Base-by-base conservation (phyloP, 1,140 invertebrate genomes). In the Diabrotica virgifera region DNA sequence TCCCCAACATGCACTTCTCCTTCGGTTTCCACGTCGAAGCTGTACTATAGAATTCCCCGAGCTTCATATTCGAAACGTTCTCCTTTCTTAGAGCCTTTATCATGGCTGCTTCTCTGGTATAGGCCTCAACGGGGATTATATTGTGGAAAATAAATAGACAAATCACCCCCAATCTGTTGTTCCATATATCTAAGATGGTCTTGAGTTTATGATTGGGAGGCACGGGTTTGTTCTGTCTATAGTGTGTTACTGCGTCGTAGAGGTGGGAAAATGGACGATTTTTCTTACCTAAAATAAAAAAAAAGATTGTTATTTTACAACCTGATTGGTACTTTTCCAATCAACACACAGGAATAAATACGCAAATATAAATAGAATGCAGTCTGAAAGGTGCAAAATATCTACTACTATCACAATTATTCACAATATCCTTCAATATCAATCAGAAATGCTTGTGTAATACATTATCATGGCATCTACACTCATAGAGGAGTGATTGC, bases 81-180 rank as follows among this genome's bases (percentile, higher is more conserved):
- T 83, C 73, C 9, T 92, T 66, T 71, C 92, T 90, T 38, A 98
- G 75, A 0, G 93, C 90, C 71, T 94, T 91, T 13, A 98, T 95
- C 85, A 99, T 98, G 14, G 90, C 86, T 0, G 95, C 95, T 80
- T 99, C 96, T 64, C 96, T 82, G 0, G 93, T 96, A 71, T 91
- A 94, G 4, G 96, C 95, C 80, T 98, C 96, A 0, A 89, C 92
- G 0, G 93, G 88, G 64, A 94, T 92, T 2, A 92, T 87, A 80
- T 95, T 96, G 72, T 95, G 93, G 78, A 96, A 98, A 52, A 96
- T 83, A 70, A 96, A 92, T 0, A 98, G 80, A 64, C 94, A 96
- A 5, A 98, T 85, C 0, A 98, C 94, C 9, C 96, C 96, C 11
- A 85, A 78, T 35, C 87, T 87, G 67, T 84, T 81, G 5, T 86